phyloP scores from a whole-genome alignment of 2,888 invertebrate genomes.

The Nasonovia ribisnigri region DNA sequence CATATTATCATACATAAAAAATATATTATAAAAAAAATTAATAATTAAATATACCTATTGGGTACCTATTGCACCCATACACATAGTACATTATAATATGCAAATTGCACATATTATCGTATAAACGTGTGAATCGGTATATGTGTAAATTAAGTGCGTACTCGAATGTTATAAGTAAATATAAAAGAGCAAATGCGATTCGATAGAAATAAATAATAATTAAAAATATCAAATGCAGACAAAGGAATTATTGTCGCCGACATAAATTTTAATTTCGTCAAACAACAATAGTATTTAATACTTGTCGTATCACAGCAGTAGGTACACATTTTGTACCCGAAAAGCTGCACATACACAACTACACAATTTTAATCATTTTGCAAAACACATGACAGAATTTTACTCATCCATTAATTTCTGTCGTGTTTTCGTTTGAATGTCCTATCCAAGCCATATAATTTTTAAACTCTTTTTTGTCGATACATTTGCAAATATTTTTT shows the following conservation, averaged over 20 bases:
- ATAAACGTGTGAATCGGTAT: neutral
- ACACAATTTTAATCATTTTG: neutral
- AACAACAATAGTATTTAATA: neutral
- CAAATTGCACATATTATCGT: neutral
- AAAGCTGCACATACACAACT: neutral
- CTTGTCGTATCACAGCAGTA: neutral
- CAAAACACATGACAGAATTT: neutral
- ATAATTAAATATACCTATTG: neutral
- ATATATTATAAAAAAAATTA: neutral
- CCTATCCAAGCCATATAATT: neutral
- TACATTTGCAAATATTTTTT: neutral
- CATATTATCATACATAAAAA: neutral
- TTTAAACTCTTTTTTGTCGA: neutral
- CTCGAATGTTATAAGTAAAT: neutral
- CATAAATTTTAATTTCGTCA: neutral
- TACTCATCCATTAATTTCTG: neutral
- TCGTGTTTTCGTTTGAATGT: neutral
- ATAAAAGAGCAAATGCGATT: neutral
- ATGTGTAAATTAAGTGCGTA: neutral
- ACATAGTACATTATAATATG: neutral
- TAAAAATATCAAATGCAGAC: neutral
- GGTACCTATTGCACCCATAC: neutral
- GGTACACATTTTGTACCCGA: neutral
- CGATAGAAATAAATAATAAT: neutral
- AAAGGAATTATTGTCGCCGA: neutral